Conservation (phyloP, 2,797 vertebrate species). For the Gymnodraco acuticeps region DNA sequence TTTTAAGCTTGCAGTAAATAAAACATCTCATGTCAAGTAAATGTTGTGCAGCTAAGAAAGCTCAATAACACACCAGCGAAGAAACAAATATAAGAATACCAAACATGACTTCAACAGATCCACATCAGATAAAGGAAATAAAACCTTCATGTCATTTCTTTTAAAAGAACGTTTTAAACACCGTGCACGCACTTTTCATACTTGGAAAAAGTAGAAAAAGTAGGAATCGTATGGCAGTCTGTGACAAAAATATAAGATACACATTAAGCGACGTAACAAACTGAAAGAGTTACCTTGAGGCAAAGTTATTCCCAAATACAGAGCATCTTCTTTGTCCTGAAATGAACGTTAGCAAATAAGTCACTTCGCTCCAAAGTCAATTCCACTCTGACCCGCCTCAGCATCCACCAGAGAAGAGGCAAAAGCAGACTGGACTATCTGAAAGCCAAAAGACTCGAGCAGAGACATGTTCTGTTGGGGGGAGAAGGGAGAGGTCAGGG, state of each 20-base stretch:
- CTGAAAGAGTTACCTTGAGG: slow-evolving; percentile 74
- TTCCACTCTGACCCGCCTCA: slow-evolving; percentile 92
- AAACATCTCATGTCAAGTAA: slow-evolving; percentile 45
- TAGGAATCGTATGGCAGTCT: slow-evolving; percentile 73
- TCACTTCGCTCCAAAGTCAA: slow-evolving; percentile 96
- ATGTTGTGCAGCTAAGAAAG: slow-evolving; percentile 48
- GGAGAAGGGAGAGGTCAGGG: slow-evolving; percentile 93
- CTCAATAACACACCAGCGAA: slow-evolving; percentile 48
- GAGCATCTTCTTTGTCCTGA: slow-evolving; percentile 62
- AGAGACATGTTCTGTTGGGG: slow-evolving; percentile 99
- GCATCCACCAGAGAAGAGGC: slow-evolving; percentile 96
- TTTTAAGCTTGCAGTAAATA: slow-evolving; percentile 49
- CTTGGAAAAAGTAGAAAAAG: slow-evolving; percentile 72
- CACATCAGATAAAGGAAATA: slow-evolving; percentile 49
- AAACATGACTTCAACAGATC: slow-evolving; percentile 53
- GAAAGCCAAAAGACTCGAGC: slow-evolving; percentile 98
- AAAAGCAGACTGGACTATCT: slow-evolving; percentile 99
- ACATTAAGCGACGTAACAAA: slow-evolving; percentile 67
- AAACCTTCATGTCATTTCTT: slow-evolving; percentile 58
- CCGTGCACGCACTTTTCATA: slow-evolving; percentile 46
- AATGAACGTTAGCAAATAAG: slow-evolving; percentile 25
- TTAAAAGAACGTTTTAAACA: slow-evolving; percentile 50
- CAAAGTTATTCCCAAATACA: slow-evolving; percentile 73
- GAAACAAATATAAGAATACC: slow-evolving; percentile 41
- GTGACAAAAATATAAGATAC: slow-evolving; percentile 68